A percentile compares a stretch with the other conserved stretches of the same genome.
phyloP scores from a whole-genome alignment of 2,113 vertebrate species.

The Coryphaenoides rupestris region DNA sequence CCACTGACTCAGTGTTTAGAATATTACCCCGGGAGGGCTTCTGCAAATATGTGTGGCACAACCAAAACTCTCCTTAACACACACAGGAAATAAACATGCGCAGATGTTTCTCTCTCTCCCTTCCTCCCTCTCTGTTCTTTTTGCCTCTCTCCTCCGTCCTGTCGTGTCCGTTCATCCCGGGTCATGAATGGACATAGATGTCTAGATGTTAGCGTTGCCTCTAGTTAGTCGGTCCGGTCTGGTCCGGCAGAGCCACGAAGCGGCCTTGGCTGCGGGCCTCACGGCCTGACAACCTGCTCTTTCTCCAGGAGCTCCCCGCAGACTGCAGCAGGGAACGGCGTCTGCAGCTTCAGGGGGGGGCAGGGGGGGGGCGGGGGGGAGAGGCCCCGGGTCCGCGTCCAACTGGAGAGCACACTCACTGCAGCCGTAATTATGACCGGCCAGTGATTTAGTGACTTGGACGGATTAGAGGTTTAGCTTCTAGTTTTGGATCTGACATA shows the following conservation, averaged over 20 bases:
- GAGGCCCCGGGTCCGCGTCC: too few relatives aligned
- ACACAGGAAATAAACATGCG: too few relatives aligned
- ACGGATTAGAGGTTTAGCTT: too few relatives aligned
- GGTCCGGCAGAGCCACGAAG: constrained; percentile 17
- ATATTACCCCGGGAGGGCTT: constrained; percentile 52
- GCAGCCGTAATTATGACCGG: too few relatives aligned
- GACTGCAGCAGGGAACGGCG: constrained; percentile 23
- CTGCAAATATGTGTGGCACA: constrained; percentile 22
- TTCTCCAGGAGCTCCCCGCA: constrained; percentile 26
- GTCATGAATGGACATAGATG: too few relatives aligned
- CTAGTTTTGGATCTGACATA: too few relatives aligned
- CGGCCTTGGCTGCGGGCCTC: constrained; percentile 17
- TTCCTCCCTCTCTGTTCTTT: constrained; percentile 26
- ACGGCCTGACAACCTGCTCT: constrained; percentile 22
- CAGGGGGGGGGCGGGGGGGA: too few relatives aligned
- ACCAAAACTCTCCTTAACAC: neutral
- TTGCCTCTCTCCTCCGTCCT: constrained; percentile 23
- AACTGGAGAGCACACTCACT: too few relatives aligned
- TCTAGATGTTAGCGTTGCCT: too few relatives aligned
- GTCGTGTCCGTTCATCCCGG: constrained; percentile 15
- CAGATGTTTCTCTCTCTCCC: neutral
- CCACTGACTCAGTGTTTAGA: constrained; percentile 64
- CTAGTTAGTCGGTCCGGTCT: neutral
- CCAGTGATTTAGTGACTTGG: too few relatives aligned
- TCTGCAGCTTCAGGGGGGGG: constrained; percentile 12